Conservation (phyloP, 2,888 invertebrate genomes). For the Pheosia tremula region DNA sequence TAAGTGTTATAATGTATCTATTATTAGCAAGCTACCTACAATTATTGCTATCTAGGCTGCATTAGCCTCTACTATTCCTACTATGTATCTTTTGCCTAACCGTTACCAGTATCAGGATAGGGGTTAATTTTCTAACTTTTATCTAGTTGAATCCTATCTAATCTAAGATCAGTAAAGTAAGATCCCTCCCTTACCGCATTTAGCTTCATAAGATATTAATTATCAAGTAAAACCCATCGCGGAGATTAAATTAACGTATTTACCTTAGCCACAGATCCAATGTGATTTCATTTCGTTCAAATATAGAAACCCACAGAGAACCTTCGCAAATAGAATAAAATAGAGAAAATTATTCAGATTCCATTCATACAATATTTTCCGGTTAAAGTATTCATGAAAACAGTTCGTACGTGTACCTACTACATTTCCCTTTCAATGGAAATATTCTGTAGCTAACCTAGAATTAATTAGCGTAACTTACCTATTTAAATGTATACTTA, state of each 20-base stretch:
- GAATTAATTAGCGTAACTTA: constrained; percentile 34
- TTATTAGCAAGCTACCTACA: neutral
- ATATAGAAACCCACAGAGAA: neutral
- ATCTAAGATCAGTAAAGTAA: too few species aligned
- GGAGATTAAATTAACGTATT: too few species aligned
- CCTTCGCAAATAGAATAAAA: neutral
- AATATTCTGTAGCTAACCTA: constrained; percentile 14
- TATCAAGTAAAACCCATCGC: too few species aligned
- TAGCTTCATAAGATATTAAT: too few species aligned
- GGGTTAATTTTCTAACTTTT: too few species aligned
- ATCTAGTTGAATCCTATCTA: too few species aligned
- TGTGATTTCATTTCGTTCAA: neutral
- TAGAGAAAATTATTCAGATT: neutral
- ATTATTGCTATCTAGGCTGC: too few species aligned
- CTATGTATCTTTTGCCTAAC: too few species aligned
- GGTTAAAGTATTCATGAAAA: constrained; percentile 14
- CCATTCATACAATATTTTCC: neutral
- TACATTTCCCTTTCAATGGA: constrained; percentile 19
- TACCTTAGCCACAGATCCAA: too few species aligned
- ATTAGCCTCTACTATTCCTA: too few species aligned
- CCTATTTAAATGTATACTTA: constrained; percentile 15
- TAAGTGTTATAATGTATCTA: neutral
- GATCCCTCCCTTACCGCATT: too few species aligned
- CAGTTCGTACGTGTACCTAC: constrained; percentile 12
- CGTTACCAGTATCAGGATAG: too few species aligned